Conservation (phyloP, 2,797 vertebrate species). For the Smutsia gigantea region DNA sequence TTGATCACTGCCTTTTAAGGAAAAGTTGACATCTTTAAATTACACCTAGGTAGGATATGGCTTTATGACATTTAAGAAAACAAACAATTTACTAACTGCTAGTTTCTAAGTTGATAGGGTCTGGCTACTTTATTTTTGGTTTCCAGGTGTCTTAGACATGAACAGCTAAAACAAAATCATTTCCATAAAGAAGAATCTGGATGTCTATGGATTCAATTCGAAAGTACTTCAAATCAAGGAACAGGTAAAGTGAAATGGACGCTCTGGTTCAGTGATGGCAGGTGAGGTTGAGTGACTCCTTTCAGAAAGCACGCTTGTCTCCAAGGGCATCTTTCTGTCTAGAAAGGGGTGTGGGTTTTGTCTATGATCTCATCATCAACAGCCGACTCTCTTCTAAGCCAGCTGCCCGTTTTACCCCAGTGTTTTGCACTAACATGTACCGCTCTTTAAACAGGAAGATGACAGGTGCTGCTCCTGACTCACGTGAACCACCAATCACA, state of each 20-base stretch:
- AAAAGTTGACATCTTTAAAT: background rate
- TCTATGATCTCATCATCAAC: conserved; percentile 51
- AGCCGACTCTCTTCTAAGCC: background rate
- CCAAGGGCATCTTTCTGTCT: background rate
- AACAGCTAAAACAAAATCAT: conserved; percentile 24
- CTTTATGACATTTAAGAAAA: background rate
- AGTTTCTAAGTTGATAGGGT: background rate
- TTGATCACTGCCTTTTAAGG: conserved; percentile 18
- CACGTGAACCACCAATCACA: background rate
- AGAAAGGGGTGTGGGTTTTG: conserved; percentile 5
- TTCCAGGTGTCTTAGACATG: background rate
- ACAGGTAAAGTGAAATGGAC: conserved; percentile 9
- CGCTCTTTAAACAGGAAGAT: background rate
- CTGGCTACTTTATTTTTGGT: background rate
- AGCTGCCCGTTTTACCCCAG: background rate
- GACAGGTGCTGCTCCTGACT: background rate
- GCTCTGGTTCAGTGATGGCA: background rate
- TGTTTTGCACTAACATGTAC: conserved; percentile 15
- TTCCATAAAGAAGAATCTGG: background rate
- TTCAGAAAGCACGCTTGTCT: conserved; percentile 9
- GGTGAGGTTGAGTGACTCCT: background rate
- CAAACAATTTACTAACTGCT: background rate
- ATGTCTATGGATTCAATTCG: background rate
- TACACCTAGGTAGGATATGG: background rate
- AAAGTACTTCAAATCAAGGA: background rate